Evolutionary conservation across 2,797 vertebrate species (phyloP), one percentile per base, ranked within the genome.

Genomic region (Siniperca undulata): DNA sequence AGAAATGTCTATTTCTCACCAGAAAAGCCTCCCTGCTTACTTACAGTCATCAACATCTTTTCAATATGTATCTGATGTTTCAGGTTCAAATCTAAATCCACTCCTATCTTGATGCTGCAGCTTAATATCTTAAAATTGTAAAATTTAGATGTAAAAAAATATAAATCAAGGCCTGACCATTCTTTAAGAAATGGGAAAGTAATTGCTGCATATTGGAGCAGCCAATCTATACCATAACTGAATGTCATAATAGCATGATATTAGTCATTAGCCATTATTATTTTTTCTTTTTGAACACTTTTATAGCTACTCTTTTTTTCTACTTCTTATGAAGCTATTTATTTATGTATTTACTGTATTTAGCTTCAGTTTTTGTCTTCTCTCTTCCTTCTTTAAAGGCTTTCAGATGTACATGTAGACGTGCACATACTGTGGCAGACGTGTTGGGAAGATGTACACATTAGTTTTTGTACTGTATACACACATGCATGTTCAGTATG

Each of bases 301-400:
- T 34, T 46, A 30, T 34, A 44, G 14, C 36, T 0, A 1, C 36
- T 30, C 27, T 13, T 65, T 44, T 44, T 50, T 44, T 44, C 12
- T 20, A 13, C 36, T 30, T 30, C 11, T n/a, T 53, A 34, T 40
- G 5, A 22, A 46, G 7, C 53, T 24, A 22, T 36, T 70, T 34
- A 24, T 71, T 14, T 27, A 44, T 53, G 30, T 52, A 0, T 65
- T 36, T 30, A 12, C 13, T 61, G 4, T 30, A 22, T 74, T 34
- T 16, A 65, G 7, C 27, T 27, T 20, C 19, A 22, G 20, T 22
- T 55, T 14, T 55, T 27, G 8, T 36, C 22, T 38, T 46, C 9
- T 38, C 22, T 11, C 4, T 40, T 0, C 12, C 17, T 22, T 34
- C 20, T 68, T 20, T 27, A 17, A 34, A 0, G 14, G 0, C 5